These are phyloP conservation scores for Ceratina calcarata DNA, from an alignment of 1,140 invertebrate genomes.

Conservation along the genomic window DNA sequence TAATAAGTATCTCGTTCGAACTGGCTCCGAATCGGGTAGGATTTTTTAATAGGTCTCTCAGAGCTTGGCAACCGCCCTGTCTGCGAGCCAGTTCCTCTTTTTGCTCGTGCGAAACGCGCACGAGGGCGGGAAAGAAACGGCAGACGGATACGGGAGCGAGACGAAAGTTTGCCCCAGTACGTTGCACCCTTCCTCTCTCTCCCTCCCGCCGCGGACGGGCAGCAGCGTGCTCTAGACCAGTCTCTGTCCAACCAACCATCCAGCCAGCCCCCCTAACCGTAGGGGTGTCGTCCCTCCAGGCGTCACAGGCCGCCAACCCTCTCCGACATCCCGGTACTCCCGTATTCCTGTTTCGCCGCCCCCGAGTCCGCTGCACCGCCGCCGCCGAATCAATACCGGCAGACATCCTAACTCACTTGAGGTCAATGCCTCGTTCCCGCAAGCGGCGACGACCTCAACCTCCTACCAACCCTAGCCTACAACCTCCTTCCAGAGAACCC, in stretches of 20 bases:
- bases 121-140: not conserved
- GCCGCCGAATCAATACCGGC: conserved; percentile 77
- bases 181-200: conserved; percentile 68
- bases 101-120: conserved; percentile 53
- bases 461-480: conserved; percentile 68
- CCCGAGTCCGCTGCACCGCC: conserved; percentile 64
- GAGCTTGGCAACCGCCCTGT: conserved; percentile 69
- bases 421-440: conserved; percentile 76
- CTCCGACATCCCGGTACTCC: conserved; percentile 64
- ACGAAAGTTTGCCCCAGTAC: conserved; percentile 73
- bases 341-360: conserved; percentile 67
- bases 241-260: conserved; percentile 14
- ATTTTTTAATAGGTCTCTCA: conserved; percentile 70
- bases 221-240: not conserved
- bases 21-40: conserved; percentile 42
- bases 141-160: conserved; percentile 37
- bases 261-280: conserved; percentile 31
- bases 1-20: conserved; percentile 21
- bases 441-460: conserved; percentile 75
- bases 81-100: conserved; percentile 61
- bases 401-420: conserved; percentile 76
- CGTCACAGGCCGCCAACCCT: conserved; percentile 54
- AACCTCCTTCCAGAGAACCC: conserved; percentile 67
- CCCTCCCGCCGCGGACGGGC: conserved; percentile 14
- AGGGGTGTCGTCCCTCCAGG: conserved; percentile 58